Base-by-base conservation (phyloP, 2,888 invertebrate genomes). In the Rhagonycha lutea region DNA sequence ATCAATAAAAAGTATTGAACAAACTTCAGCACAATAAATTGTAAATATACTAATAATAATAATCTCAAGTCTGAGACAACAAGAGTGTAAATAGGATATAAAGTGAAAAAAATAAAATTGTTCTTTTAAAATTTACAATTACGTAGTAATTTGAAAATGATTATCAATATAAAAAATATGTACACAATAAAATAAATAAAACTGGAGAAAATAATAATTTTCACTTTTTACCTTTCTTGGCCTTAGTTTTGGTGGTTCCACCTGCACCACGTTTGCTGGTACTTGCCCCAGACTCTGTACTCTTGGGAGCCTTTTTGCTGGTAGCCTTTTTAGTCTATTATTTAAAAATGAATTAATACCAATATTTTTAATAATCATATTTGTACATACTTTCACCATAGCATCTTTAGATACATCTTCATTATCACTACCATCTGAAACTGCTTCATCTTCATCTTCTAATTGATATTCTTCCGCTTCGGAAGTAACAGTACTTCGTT, bases 391-490 rank as follows among this genome's bases (percentile, higher is more conserved):
- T 90, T 96, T 96, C 67, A 97, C 95, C 89, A 96, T 92, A 3
- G 92, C 92, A 88, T 96, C 95, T 79, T 91, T 90, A 75, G 92
- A 91, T 63, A 94, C 87, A 82, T 92, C 91, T 79, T 94, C 92
- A 79, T 92, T 90, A 14, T 91, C 89, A 24, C 90, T 90, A 0
- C 90, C 88, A 11, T 87, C 89, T 8, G 85, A 87, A 12, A 85
- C 87, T 8, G 81, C 82, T 12, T 81, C 87, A 23, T 87, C 89
- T 8, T 87, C 87, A 28, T 87, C 89, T 8, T 87, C 87, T 23
- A 88, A 88, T 12, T 86, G 87, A 7, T 84, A 85, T 26, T 87
- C 86, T 63, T 89, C 86, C 2, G 88, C 89, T 14, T 86, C 86
- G 0, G 86, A 88, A 2, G 87, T 88, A 1, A 87, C 87, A 12